phyloP scores from a whole-genome alignment of 2,797 vertebrate genomes.

The Salarias fasciatus region DNA sequence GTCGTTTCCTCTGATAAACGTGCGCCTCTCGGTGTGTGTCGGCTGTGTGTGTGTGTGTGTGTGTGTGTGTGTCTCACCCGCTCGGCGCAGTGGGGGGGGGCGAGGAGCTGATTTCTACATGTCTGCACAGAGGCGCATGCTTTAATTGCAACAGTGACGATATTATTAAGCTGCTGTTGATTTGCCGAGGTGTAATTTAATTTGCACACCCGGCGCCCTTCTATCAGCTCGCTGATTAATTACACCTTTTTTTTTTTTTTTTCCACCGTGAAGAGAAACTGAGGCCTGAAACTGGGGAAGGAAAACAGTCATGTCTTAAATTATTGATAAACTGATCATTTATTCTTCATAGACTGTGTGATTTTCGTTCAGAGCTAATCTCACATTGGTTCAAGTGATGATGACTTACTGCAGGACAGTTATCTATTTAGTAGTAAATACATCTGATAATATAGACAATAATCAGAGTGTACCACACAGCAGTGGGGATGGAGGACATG shows the following conservation, averaged over 20 bases:
- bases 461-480: too few relatives aligned
- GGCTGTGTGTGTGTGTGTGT: too few relatives aligned
- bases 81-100: conserved; percentile 28
- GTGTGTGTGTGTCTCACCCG: not conserved
- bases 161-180: conserved; percentile 54
- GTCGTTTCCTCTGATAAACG: not conserved
- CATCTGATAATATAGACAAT: too few relatives aligned
- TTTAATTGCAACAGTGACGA: conserved; percentile 52
- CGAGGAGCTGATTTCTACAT: conserved; percentile 23
- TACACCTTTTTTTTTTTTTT: conserved; percentile 23
- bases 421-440: too few relatives aligned
- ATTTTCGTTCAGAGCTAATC: too few relatives aligned
- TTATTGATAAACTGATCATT: too few relatives aligned
- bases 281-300: conserved; percentile 7
- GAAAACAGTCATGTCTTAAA: too few relatives aligned
- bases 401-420: too few relatives aligned
- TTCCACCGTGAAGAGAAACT: conserved; percentile 10
- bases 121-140: conserved; percentile 34
- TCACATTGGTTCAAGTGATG: too few relatives aligned
- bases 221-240: conserved; percentile 45
- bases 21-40: not conserved
- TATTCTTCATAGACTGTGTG: too few relatives aligned
- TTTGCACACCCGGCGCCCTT: conserved; percentile 45
- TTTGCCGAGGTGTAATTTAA: conserved; percentile 56
- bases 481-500: too few relatives aligned